Evolutionary conservation across 1,140 invertebrate species (phyloP), one percentile per base, ranked within the genome.

Genomic region (Camponotus floridanus): DNA sequence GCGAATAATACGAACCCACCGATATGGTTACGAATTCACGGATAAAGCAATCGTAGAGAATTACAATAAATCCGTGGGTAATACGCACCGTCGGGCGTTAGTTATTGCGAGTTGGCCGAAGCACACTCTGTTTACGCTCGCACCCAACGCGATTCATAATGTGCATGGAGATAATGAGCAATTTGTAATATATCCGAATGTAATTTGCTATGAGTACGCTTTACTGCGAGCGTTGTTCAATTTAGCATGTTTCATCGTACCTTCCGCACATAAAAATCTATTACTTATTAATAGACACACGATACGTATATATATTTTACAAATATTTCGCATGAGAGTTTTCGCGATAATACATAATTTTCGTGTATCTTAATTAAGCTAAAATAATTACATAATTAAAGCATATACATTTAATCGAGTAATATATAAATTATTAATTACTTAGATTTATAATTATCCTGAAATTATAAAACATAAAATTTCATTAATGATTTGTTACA

Each of bases 31-130:
- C 88, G 91, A 90, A 93, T 93, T 91, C 90, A 92, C 89, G 92
- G 91, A 93, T 92, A 94, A 93, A 94, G 93, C 93, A 94, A 94
- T 94, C 93, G 90, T 91, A 86, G 91, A 94, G 92, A 94, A 94
- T 94, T 93, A 94, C 92, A 93, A 95, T 95, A 95, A 95, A 95
- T 95, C 92, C 89, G 91, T 86, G 91, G 92, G 92, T 93, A 94
- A 94, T 94, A 92, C 92, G 91, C 92, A 91, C 89, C 90, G 87
- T 90, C 70, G 85, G 88, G 88, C 86, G 91, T 93, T 94, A 93
- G 92, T 93, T 94, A 94, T 93, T 93, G 92, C 91, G 92, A 93
- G 93, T 94, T 93, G 91, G 89, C 87, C 89, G 90, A 92, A 91
- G 88, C 91, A 90, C 84, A 91, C 80, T 92, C 92, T 93, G 92